Percentiles rank a stretch among this genome's conserved stretches.
Conservation (phyloP, 2,888 invertebrate species). For the Flexamia atlantica region DNA sequence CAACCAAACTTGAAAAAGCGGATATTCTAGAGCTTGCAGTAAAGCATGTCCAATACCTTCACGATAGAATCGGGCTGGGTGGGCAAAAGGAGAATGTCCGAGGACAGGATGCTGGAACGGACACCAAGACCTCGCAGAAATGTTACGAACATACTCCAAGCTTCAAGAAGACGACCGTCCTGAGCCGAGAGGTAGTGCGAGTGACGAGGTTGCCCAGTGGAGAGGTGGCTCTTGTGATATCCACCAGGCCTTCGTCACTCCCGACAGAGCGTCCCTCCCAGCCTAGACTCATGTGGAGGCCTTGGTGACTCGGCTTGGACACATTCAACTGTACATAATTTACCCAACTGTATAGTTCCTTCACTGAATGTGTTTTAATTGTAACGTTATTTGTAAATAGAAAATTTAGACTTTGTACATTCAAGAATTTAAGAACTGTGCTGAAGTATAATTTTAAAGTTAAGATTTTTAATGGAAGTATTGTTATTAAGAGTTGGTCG, state of each 20-base stretch:
- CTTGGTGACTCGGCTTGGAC: conserved; percentile 23
- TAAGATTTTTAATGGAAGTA: no score
- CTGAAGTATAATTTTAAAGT: no score
- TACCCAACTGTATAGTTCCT: neutral
- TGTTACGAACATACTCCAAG: neutral
- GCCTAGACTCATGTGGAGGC: conserved; percentile 54
- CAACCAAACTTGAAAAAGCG: conserved; percentile 66
- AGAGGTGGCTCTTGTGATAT: conserved; percentile 35
- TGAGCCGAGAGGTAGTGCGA: conserved; percentile 13
- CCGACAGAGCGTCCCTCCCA: neutral
- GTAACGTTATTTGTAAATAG: no score
- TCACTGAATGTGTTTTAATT: no score
- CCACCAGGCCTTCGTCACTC: neutral
- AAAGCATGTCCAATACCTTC: conserved; percentile 56
- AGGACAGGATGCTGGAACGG: neutral
- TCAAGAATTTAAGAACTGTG: no score
- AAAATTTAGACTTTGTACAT: no score
- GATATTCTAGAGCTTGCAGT: conserved; percentile 66
- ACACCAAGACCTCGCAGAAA: neutral
- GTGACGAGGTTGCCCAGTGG: conserved; percentile 36
- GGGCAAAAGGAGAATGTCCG: neutral
- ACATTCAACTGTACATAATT: neutral
- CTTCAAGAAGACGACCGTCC: neutral
- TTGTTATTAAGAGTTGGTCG: no score
- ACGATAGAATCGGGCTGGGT: conserved; percentile 7